Base-by-base conservation (phyloP, 1,140 invertebrate species). In the Ostrea denselamellosa region DNA sequence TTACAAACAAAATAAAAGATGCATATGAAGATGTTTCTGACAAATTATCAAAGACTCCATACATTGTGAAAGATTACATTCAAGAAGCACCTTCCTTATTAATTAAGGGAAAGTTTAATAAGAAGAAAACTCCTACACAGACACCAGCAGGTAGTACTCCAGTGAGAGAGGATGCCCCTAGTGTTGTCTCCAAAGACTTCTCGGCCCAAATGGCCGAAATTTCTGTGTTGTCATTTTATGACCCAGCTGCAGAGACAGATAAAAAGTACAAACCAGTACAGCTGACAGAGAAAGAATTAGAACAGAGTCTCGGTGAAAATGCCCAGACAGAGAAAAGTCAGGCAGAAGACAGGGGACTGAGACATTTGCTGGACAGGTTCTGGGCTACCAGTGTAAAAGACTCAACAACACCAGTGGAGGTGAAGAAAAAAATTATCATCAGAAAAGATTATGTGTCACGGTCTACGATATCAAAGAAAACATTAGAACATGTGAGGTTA, bases 401-500 rank as follows among this genome's bases (percentile, higher is more conserved):
- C 8, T 44, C 82, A n/a, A 54, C 44, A 7, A 51, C 82, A 83
- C 19, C n/a, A 83, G 82, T 22, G n/a, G 52, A 83, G 52, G 82
- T 53, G 19, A 62, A 89, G 44, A 86, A 86, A 28, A 90, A 88
- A 90, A 90, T 88, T 28, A 83, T 87, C 9, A 83, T 91, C 19
- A 85, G 86, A 68, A 89, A 91, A 90, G 87, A 92, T 25, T 91
- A 90, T 89, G 86, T 93, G 12, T 92, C 91, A 25, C 88, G 89
- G 81, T 58, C 87, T 12, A 90, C 83, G 9, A 86, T 93, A 10
- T 91, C 92, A 25, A 86, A 84, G 2, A 95, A 97, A 90, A 97
- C 97, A 10, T 95, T 95, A 85, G 96, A 97, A 90, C 95, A 97
- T 56, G 96, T 97, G 86, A 96, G 95, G 19, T 96, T 96, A 25